phyloP scores from a whole-genome alignment of 1,140 invertebrate species.

The Archivesica marissinica region DNA sequence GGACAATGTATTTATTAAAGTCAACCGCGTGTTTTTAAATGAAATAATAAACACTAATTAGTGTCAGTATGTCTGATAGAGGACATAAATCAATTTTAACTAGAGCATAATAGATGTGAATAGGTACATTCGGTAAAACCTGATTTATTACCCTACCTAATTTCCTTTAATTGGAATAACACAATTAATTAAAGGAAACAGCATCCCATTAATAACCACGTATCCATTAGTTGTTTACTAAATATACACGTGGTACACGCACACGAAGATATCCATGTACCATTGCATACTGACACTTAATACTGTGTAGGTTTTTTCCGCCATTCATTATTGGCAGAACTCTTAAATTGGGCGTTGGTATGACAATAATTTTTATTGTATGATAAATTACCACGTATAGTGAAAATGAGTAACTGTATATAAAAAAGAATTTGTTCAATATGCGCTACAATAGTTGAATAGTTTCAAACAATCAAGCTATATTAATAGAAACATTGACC shows the following conservation, averaged over 20 bases:
- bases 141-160: slow-evolving; percentile 20
- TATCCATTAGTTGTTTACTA: not conserved
- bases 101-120: slow-evolving; percentile 46
- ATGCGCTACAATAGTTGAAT: no score
- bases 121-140: not conserved
- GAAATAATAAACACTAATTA: slow-evolving; percentile 37
- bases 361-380: no score
- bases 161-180: slow-evolving; percentile 31
- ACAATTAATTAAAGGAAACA: not conserved
- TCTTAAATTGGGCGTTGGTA: no score
- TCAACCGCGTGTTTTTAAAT: slow-evolving; percentile 36
- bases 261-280: not conserved
- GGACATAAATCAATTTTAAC: slow-evolving; percentile 47
- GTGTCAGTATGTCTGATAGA: slow-evolving; percentile 4
- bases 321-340: not conserved
- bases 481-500: no score
- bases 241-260: not conserved
- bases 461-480: no score
- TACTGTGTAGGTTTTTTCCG: not conserved
- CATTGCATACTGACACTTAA: not conserved
- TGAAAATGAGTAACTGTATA: no score
- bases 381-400: no score
- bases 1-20: slow-evolving; percentile 46
- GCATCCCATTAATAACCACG: not conserved
- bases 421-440: no score